These are phyloP conservation scores for Scaptomyza hsui DNA, from an alignment of 1,140 invertebrate species.

Conservation along the genomic window DNA sequence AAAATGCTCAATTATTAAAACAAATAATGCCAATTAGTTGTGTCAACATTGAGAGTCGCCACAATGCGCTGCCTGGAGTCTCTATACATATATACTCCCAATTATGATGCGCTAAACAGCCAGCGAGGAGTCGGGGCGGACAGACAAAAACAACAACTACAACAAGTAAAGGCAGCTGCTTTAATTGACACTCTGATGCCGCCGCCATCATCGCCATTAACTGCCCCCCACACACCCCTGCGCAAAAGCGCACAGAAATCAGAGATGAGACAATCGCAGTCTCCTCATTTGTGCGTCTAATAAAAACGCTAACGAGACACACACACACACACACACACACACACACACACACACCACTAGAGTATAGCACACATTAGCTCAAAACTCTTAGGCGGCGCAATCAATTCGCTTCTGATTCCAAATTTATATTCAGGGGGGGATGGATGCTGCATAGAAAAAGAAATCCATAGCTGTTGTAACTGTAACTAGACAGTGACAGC, in stretches of 20 bases:
- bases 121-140: slow-evolving; percentile 23
- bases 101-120: slow-evolving; percentile 65
- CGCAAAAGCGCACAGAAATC: slow-evolving; percentile 19
- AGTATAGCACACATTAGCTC: slow-evolving; percentile 46
- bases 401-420: slow-evolving; percentile 52
- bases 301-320: slow-evolving; percentile 76
- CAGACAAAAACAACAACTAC: slow-evolving; percentile 16
- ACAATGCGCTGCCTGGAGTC: slow-evolving; percentile 5
- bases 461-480: slow-evolving; percentile 23
- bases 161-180: slow-evolving; percentile 40
- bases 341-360: slow-evolving; percentile 3
- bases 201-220: slow-evolving; percentile 67
- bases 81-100: slow-evolving; percentile 35
- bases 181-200: slow-evolving; percentile 77
- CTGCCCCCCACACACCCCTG: background rate
- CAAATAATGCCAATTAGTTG: slow-evolving; percentile 84
- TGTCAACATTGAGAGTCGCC: slow-evolving; percentile 66
- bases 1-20: slow-evolving; percentile 83
- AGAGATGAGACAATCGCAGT: slow-evolving; percentile 40
- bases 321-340: slow-evolving; percentile 36
- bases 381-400: slow-evolving; percentile 56
- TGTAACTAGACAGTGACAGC: slow-evolving; percentile 31
- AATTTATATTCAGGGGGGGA: slow-evolving; percentile 35
- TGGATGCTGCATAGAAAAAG: background rate
- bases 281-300: slow-evolving; percentile 68